Evolutionary conservation across 2,113 vertebrate genomes (phyloP).

Genomic region (Cnemophilus loriae): DNA sequence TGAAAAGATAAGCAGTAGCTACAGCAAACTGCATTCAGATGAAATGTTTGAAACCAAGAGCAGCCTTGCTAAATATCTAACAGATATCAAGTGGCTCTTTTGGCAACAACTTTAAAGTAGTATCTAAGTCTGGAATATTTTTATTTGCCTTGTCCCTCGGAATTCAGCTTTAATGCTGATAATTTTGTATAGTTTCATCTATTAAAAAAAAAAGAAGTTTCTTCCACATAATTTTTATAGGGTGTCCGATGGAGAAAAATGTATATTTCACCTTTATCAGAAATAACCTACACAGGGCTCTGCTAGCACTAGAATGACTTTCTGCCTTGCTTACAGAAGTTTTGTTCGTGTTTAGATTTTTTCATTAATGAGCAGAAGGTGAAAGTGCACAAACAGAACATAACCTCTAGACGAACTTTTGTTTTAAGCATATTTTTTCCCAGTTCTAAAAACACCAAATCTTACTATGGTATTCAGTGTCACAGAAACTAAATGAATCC

Average conservation of each 20-base stretch:
- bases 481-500: conserved; percentile 18
- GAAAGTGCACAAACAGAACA: background rate
- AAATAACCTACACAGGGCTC: background rate
- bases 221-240: background rate
- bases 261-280: background rate
- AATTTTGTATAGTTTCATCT: background rate
- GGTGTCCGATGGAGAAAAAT: background rate
- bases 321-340: background rate
- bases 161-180: background rate
- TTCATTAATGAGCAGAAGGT: background rate
- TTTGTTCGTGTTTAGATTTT: background rate
- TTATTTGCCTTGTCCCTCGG: background rate
- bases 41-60: background rate
- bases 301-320: background rate
- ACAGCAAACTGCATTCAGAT: background rate
- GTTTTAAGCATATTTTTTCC: background rate
- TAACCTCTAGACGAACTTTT: background rate
- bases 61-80: background rate
- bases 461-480: background rate
- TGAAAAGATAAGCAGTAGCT: background rate
- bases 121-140: background rate
- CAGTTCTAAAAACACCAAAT: background rate
- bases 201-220: background rate
- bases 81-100: background rate
- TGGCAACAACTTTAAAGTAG: background rate